These are phyloP conservation scores for Silurus lanzhouensis DNA, from an alignment of 2,797 vertebrate species.

Conservation along the genomic window DNA sequence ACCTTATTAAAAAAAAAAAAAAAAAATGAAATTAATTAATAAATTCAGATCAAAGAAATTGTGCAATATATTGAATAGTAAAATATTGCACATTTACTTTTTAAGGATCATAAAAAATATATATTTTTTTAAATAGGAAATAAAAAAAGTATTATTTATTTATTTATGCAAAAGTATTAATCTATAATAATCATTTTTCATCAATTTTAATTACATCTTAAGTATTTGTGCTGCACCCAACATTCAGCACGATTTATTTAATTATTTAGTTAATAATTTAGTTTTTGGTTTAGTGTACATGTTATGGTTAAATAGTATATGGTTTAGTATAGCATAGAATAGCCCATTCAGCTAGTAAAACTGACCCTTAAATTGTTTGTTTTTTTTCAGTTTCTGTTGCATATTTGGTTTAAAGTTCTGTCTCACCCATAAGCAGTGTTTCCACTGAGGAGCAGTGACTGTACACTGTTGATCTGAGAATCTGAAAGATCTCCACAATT, in stretches of 20 bases:
- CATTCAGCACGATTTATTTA: neutral
- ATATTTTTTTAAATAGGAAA: no score
- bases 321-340: neutral
- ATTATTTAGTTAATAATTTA: no score
- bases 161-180: neutral
- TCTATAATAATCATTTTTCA: neutral
- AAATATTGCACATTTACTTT: no score
- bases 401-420: neutral
- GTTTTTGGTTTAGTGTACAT: neutral
- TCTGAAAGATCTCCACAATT: conserved; percentile 63
- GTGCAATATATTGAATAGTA: no score
- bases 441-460: conserved; percentile 61
- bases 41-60: no score
- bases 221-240: neutral
- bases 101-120: no score
- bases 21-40: no score
- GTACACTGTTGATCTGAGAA: conserved; percentile 63
- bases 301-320: no score
- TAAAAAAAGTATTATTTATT: no score
- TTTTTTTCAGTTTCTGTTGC: no score
- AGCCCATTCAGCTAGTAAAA: neutral
- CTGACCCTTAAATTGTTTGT: neutral
- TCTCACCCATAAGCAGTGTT: conserved; percentile 67
- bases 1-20: no score
- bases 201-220: neutral